These are phyloP conservation scores for Ormyrus nitidulus DNA, from an alignment of 2,888 invertebrate species.

Conservation along the genomic window DNA sequence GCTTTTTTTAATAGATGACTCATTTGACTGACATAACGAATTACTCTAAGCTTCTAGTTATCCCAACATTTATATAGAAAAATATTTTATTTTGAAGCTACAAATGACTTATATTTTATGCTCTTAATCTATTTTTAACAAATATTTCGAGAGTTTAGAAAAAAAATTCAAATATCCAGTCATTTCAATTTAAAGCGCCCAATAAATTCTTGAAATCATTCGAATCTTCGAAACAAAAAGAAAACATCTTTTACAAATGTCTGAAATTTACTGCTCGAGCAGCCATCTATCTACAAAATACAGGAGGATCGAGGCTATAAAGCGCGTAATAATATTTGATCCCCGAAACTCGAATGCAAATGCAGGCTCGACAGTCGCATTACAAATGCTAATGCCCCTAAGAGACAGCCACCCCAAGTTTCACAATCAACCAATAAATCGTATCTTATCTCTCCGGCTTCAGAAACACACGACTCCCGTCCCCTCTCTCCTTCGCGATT, in stretches of 20 bases:
- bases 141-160: too few species aligned
- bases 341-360: conserved; percentile 34
- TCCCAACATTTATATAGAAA: too few species aligned
- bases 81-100: too few species aligned
- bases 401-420: conserved; percentile 17
- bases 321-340: conserved; percentile 41
- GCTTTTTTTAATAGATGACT: not conserved
- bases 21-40: too few species aligned
- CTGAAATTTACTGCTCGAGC: not conserved
- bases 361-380: conserved; percentile 16
- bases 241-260: too few species aligned
- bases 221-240: too few species aligned
- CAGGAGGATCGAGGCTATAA: conserved; percentile 9
- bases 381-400: conserved; percentile 42
- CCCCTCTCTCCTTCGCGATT: conserved; percentile 18
- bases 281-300: not conserved
- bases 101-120: too few species aligned
- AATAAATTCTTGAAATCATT: too few species aligned
- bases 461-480: conserved; percentile 27
- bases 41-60: too few species aligned
- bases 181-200: too few species aligned
- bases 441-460: conserved; percentile 37
- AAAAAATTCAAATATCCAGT: too few species aligned
- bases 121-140: too few species aligned
- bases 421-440: conserved; percentile 47